Evolutionary conservation across 2,113 vertebrate genomes (phyloP).

Genomic region (Pantherophis guttatus): DNA sequence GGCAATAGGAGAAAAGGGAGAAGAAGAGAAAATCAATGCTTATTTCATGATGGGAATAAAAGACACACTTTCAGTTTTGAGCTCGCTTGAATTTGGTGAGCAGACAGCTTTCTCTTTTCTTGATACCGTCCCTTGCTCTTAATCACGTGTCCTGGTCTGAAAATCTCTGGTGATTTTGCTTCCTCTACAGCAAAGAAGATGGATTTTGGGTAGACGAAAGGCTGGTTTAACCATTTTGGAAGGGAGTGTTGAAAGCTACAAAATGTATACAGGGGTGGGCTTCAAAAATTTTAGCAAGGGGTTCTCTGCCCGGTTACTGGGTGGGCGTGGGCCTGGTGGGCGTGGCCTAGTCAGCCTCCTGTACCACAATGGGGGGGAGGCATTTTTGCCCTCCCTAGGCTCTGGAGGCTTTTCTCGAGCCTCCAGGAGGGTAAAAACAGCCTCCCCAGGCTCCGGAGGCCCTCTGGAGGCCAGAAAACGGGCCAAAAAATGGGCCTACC

Average conservation of each 20-base stretch:
- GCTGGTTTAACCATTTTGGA: neutral
- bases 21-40: neutral
- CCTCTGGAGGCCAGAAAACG: too few species aligned
- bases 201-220: neutral
- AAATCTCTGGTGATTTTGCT: neutral
- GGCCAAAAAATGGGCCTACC: too few species aligned
- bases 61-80: neutral
- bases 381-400: too few species aligned
- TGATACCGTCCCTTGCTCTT: neutral
- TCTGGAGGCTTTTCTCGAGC: too few species aligned
- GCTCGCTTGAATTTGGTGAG: neutral
- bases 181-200: neutral
- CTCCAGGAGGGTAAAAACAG: too few species aligned
- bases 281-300: too few species aligned
- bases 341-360: too few species aligned
- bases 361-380: too few species aligned
- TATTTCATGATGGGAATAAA: conserved; percentile 16
- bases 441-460: too few species aligned
- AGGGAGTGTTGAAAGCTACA: neutral
- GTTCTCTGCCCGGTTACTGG: too few species aligned
- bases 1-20: neutral
- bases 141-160: neutral
- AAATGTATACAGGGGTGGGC: neutral
- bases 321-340: too few species aligned
- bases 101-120: neutral